Conservation (phyloP, 2,888 invertebrate genomes). For the Caenorhabditis drosophilae region DNA sequence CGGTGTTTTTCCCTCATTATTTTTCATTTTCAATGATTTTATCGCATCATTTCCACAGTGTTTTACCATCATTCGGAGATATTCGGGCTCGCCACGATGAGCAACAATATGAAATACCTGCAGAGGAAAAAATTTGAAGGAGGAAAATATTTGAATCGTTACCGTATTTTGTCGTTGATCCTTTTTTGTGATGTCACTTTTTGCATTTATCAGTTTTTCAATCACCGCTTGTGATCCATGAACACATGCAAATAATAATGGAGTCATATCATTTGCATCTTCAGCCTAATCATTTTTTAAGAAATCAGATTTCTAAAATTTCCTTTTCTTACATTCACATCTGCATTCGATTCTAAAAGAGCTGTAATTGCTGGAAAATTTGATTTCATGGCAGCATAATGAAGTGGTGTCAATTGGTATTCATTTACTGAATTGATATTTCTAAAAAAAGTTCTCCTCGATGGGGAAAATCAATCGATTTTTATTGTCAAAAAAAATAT, state of each 20-base stretch:
- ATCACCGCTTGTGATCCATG: conserved; percentile 80
- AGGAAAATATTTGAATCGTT: too few relatives aligned
- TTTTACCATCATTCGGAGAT: conserved; percentile 27
- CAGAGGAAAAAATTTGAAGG: too few relatives aligned
- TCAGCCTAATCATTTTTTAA: conserved; percentile 8
- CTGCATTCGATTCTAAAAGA: conserved; percentile 23
- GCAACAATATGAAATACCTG: conserved; percentile 36
- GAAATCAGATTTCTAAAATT: neutral
- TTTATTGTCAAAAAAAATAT: neutral
- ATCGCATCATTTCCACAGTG: conserved; percentile 8
- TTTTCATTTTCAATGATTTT: conserved; percentile 25
- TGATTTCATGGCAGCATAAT: conserved; percentile 51
- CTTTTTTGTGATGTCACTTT: conserved; percentile 80
- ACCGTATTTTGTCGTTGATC: conserved; percentile 29
- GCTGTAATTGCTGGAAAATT: conserved; percentile 31
- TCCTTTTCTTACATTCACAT: conserved; percentile 20
- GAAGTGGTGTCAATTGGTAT: conserved; percentile 41
- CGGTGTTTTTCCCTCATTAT: conserved; percentile 49
- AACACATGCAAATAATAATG: conserved; percentile 45
- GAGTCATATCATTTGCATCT: conserved; percentile 41
- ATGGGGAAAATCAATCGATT: too few relatives aligned
- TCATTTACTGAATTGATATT: conserved; percentile 25
- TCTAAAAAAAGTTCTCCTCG: too few relatives aligned
- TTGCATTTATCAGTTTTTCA: conserved; percentile 79
- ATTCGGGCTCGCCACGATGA: conserved; percentile 33